Conservation (phyloP, 2,797 vertebrate species). For the Phyllotis vaccarum region DNA sequence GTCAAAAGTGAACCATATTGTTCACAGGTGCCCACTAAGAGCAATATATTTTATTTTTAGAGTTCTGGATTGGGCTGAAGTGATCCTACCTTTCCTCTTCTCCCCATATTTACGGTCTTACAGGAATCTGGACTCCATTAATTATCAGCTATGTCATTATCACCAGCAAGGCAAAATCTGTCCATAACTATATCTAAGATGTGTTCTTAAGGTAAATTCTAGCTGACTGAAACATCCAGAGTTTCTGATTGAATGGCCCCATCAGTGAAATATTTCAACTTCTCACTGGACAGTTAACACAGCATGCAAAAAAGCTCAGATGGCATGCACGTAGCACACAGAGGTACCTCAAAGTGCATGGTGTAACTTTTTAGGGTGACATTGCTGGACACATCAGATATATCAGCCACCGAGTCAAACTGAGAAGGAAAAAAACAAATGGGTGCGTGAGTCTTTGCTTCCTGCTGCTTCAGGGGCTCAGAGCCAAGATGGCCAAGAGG, state of each 20-base stretch:
- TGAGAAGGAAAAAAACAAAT: constrained; percentile 88
- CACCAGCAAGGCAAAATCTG: background rate
- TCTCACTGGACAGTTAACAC: background rate
- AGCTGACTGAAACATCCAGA: background rate
- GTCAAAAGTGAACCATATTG: background rate
- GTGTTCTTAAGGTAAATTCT: background rate
- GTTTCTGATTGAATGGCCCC: background rate
- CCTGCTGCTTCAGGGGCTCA: background rate
- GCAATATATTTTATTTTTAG: background rate
- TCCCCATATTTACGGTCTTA: background rate
- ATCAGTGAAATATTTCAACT: fast-evolving
- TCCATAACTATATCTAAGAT: background rate
- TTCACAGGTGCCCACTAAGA: background rate
- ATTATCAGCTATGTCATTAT: background rate
- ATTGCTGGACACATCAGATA: constrained; percentile 93
- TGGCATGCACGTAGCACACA: constrained; percentile 66
- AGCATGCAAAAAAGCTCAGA: constrained; percentile 45
- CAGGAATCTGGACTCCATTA: background rate
- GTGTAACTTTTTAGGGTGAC: constrained; percentile 98
- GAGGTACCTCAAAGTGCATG: constrained; percentile 94
- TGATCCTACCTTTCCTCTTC: background rate
- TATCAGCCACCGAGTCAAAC: constrained; percentile 95
- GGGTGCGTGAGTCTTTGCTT: constrained; percentile 58
- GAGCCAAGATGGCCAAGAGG: background rate
- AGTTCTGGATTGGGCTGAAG: background rate